phyloP scores from a whole-genome alignment of 2,113 vertebrate species.

The Steatornis caripensis region DNA sequence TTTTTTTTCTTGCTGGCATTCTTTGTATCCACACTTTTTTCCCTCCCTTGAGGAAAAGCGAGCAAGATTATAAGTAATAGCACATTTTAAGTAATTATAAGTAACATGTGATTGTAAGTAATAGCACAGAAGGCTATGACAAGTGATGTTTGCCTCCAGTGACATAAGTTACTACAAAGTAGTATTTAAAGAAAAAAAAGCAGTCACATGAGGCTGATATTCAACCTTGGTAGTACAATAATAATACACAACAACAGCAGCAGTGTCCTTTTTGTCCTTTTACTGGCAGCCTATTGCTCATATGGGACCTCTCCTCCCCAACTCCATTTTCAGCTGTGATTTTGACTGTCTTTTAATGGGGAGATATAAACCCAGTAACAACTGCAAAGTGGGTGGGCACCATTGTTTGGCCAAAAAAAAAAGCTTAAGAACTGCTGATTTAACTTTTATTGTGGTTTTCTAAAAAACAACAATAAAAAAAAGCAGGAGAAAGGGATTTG shows the following conservation, averaged over 20 bases:
- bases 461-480: neutral
- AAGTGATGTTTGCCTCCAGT: neutral
- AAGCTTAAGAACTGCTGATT: slow-evolving; percentile 3
- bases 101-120: neutral
- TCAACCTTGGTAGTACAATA: neutral
- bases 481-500: neutral
- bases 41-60: neutral
- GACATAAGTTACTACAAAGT: neutral
- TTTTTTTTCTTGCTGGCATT: neutral
- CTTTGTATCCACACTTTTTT: neutral
- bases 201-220: neutral
- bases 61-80: neutral
- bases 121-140: neutral
- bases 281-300: neutral
- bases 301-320: neutral
- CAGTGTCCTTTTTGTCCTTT: neutral
- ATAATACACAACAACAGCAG: neutral
- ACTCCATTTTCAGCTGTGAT: neutral
- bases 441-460: neutral
- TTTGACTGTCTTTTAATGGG: neutral
- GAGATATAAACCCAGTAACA: neutral
- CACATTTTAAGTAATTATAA: too few species aligned
- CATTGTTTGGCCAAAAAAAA: neutral
- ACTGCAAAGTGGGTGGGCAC: slow-evolving; percentile 12
- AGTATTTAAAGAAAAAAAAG: neutral